Evolutionary conservation across 35 echinoderm and acorn worm genomes (phyloP).

Genomic region (Chiridota heheva): DNA sequence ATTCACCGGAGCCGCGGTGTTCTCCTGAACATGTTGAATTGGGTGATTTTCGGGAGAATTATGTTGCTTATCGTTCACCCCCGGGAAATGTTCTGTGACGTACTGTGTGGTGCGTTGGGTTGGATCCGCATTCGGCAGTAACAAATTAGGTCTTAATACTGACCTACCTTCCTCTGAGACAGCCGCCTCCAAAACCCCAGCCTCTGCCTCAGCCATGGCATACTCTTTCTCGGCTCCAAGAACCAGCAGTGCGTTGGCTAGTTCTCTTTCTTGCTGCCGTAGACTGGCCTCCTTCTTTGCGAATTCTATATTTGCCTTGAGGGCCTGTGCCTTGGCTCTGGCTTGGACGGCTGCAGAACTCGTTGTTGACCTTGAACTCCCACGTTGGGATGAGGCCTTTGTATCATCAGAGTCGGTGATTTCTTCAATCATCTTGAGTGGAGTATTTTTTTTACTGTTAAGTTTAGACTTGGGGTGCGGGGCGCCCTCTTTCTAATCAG

Average conservation of each 20-base stretch:
- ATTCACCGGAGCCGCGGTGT: background rate
- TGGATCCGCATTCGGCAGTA: background rate
- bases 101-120: background rate
- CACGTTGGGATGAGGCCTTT: conserved; percentile 5
- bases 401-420: background rate
- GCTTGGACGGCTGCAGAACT: conserved; percentile 44
- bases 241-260: conserved; percentile 39
- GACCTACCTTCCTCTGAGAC: background rate
- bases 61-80: background rate
- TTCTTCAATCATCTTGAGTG: conserved; percentile 1
- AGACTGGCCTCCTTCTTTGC: conserved; percentile 23
- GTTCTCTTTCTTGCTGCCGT: conserved; percentile 13
- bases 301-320: conserved; percentile 28
- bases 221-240: conserved; percentile 41
- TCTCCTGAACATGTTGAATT: background rate
- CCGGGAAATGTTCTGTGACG: conserved; percentile 18
- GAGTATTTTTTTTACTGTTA: too few relatives aligned
- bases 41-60: background rate
- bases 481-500: too few relatives aligned
- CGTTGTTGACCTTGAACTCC: conserved; percentile 24
- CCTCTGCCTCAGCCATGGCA: conserved; percentile 50
- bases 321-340: conserved; percentile 21
- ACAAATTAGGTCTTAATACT: background rate
- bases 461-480: too few relatives aligned
- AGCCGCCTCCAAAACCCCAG: conserved; percentile 41